Evolutionary conservation across 1,140 invertebrate species (phyloP).

Genomic region (Camponotus floridanus): DNA sequence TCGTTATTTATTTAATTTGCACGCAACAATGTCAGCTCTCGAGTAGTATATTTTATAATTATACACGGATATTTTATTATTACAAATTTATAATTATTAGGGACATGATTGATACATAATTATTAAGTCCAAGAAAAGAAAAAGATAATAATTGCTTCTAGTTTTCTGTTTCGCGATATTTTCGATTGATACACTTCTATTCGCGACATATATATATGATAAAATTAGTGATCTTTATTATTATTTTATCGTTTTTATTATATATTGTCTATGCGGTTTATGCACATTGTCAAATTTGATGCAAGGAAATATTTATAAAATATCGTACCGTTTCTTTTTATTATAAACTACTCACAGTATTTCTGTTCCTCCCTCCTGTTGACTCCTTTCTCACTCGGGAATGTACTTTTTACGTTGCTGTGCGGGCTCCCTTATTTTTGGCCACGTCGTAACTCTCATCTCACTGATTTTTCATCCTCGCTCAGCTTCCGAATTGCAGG

Average conservation of each 20-base stretch:
- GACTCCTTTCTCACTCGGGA: not conserved
- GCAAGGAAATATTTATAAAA: constrained; percentile 14
- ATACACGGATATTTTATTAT: too few relatives aligned
- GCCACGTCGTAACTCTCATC: constrained; percentile 63
- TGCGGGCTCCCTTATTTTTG: constrained; percentile 63
- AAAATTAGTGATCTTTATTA: too few relatives aligned
- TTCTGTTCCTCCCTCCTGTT: not conserved
- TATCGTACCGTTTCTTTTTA: not conserved
- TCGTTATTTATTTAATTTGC: constrained; percentile 4
- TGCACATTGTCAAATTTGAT: too few relatives aligned
- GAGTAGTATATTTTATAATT: too few relatives aligned
- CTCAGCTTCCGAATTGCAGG: constrained; percentile 44
- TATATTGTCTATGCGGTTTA: too few relatives aligned
- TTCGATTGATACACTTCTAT: not conserved
- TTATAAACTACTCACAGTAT: too few relatives aligned
- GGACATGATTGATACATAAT: not conserved
- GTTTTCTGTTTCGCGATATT: not conserved
- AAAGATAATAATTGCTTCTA: too few relatives aligned
- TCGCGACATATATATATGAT: not conserved
- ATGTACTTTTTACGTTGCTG: constrained; percentile 49
- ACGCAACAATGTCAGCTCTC: not conserved
- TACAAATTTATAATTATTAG: not conserved
- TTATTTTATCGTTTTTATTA: too few relatives aligned
- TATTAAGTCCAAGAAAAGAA: not conserved
- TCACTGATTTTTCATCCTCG: constrained; percentile 64